Percentiles rank a stretch among this genome's conserved stretches.
These are phyloP conservation scores for Myotis yumanensis DNA, from an alignment of 2,113 vertebrate species.

Conservation along the genomic window DNA sequence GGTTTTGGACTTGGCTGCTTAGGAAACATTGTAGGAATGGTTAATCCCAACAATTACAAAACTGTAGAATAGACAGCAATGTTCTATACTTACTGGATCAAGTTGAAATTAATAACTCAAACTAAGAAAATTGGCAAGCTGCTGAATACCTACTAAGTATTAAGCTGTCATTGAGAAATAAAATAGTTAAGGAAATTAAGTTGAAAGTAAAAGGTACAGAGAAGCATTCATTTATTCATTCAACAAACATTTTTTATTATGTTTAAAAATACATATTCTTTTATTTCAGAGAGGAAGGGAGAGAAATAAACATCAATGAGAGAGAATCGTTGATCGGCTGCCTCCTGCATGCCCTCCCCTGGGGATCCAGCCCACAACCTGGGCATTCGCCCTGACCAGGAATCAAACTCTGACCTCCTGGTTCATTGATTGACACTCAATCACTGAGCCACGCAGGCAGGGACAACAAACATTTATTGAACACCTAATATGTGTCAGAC, in stretches of 20 bases:
- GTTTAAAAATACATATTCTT: too few relatives aligned
- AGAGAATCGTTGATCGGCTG: too few relatives aligned
- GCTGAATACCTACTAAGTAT: not conserved
- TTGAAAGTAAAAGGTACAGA: slow-evolving; percentile 9
- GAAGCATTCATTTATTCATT: not conserved
- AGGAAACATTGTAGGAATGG: not conserved
- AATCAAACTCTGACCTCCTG: too few relatives aligned
- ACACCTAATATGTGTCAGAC: not conserved
- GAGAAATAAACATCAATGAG: too few relatives aligned
- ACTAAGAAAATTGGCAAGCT: not conserved
- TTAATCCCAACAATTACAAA: not conserved
- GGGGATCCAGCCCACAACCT: too few relatives aligned
- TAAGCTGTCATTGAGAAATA: not conserved
- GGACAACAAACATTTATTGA: not conserved
- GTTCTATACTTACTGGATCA: not conserved
- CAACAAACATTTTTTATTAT: not conserved
- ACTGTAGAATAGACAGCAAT: not conserved
- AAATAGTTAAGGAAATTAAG: slow-evolving; percentile 8
- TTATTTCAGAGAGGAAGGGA: too few relatives aligned
- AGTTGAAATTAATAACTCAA: not conserved
- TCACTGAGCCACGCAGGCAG: too few relatives aligned
- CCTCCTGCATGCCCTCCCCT: too few relatives aligned
- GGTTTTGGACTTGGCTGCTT: not conserved
- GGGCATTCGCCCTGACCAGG: too few relatives aligned
- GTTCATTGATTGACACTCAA: too few relatives aligned